Percentiles rank a stretch among this genome's conserved stretches.
Conservation (phyloP, 2,797 vertebrate species). For the Alcedo atthis region DNA sequence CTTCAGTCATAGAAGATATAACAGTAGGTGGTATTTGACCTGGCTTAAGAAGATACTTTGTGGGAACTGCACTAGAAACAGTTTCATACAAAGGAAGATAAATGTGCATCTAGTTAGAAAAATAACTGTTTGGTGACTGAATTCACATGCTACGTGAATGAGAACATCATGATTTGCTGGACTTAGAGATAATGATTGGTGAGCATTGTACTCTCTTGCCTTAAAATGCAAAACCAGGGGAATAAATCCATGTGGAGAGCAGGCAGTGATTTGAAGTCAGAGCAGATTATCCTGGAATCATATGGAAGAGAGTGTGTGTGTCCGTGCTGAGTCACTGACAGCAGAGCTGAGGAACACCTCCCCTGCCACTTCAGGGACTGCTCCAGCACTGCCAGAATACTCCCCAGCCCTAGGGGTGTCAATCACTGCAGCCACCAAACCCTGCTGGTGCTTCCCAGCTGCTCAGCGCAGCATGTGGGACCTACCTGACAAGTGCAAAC, state of each 20-base stretch:
- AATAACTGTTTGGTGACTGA: not conserved
- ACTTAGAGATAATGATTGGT: rapidly evolving
- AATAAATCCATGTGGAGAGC: not conserved
- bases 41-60: not conserved
- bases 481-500: conserved; percentile 15
- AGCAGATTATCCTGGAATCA: not conserved
- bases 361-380: not conserved
- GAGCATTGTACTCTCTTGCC: not conserved
- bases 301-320: not conserved
- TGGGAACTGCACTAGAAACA: not conserved
- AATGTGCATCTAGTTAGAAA: not conserved
- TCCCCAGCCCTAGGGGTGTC: not conserved
- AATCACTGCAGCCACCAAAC: not conserved
- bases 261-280: not conserved
- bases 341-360: not conserved
- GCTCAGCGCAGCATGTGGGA: not conserved
- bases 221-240: not conserved
- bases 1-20: not conserved
- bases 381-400: not conserved
- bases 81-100: not conserved
- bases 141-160: not conserved
- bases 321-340: not conserved
- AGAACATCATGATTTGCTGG: not conserved
- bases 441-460: not conserved
- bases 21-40: not conserved